Conservation (phyloP, 37 sponge, comb jelly and placozoan genomes). For the Diacarnus erythraeanus region DNA sequence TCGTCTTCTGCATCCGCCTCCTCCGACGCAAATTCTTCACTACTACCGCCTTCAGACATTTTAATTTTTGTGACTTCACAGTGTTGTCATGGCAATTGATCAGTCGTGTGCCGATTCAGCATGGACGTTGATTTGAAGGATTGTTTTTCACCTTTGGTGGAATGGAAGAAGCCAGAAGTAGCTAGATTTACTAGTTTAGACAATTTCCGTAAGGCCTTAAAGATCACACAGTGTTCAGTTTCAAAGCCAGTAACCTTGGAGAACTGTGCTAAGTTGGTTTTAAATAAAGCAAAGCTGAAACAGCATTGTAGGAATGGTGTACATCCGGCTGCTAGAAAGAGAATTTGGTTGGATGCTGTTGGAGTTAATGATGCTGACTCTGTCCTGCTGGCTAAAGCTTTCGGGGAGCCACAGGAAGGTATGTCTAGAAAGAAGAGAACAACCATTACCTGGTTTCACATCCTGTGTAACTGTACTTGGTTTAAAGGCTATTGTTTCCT, state of each 20-base stretch:
- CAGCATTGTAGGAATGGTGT: conserved; percentile 50
- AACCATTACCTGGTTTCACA: no score
- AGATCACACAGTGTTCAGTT: conserved; percentile 3
- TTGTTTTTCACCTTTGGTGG: conserved; percentile 64
- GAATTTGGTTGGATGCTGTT: conserved; percentile 42
- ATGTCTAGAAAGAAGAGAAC: no score
- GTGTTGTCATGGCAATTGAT: background rate
- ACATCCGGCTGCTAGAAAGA: conserved; percentile 36
- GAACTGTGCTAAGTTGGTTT: conserved; percentile 24
- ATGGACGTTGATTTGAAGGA: background rate
- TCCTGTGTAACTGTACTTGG: no score
- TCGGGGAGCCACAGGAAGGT: no score
- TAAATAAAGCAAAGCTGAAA: conserved; percentile 41
- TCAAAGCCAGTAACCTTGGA: conserved; percentile 17
- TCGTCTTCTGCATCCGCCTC: conserved; percentile 19
- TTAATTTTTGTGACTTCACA: no score
- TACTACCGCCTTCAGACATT: conserved; percentile 42
- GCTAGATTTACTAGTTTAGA: background rate
- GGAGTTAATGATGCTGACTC: conserved; percentile 40
- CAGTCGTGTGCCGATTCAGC: background rate
- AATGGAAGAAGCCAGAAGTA: conserved; percentile 3
- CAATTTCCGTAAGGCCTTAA: conserved; percentile 14
- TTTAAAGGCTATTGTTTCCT: no score
- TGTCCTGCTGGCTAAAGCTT: conserved; percentile 49
- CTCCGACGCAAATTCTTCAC: conserved; percentile 4